phyloP scores from a whole-genome alignment of 2,797 vertebrate species.

The Sebastes melanostomus region DNA sequence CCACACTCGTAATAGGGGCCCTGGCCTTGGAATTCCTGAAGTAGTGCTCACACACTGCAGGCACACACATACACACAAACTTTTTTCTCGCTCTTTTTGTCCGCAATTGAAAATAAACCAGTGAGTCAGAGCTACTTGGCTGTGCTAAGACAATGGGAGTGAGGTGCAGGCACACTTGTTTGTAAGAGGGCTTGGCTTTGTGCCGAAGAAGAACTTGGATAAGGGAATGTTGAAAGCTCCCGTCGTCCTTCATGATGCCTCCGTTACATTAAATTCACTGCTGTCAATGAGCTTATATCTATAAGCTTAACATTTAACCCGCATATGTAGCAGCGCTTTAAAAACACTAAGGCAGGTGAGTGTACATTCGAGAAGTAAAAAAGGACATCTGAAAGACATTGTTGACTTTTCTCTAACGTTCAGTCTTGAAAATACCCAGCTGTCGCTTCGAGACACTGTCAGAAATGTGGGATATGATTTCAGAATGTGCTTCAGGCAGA shows the following conservation, averaged over 20 bases:
- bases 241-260: not conserved
- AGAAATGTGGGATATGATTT: slow-evolving; percentile 56
- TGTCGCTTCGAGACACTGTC: slow-evolving; percentile 43
- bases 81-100: slow-evolving; percentile 6
- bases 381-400: slow-evolving; percentile 31
- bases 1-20: slow-evolving; percentile 65
- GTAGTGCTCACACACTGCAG: slow-evolving; percentile 37
- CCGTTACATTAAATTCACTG: not conserved
- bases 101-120: slow-evolving; percentile 56
- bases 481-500: slow-evolving; percentile 49
- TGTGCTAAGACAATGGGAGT: slow-evolving; percentile 41
- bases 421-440: slow-evolving; percentile 38
- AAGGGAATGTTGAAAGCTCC: slow-evolving; percentile 30
- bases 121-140: slow-evolving; percentile 63
- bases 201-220: slow-evolving; percentile 24
- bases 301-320: slow-evolving; percentile 1
- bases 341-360: not conserved
- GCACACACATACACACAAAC: not conserved
- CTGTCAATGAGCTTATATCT: slow-evolving; percentile 8
- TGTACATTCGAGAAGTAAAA: not conserved
- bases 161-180: slow-evolving; percentile 55
- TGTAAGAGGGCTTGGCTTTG: slow-evolving; percentile 47
- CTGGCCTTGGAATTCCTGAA: slow-evolving; percentile 68
- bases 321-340: not conserved
- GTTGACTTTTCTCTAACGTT: slow-evolving; percentile 14